phyloP scores from a whole-genome alignment of 2,797 vertebrate genomes.

The Sparus aurata region DNA sequence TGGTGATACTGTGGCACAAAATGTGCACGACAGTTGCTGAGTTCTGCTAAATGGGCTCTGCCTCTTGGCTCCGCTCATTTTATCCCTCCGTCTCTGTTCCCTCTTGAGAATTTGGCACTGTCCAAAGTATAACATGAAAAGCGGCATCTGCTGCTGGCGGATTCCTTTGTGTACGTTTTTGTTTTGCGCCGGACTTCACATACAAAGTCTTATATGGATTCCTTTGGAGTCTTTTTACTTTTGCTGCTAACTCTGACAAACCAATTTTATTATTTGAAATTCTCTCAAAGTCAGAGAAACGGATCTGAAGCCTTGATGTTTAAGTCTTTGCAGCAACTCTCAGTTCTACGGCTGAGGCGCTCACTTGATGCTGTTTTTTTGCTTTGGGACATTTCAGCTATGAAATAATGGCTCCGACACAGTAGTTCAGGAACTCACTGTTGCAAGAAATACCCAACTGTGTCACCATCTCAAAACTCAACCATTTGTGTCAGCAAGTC shows the following conservation, averaged over 20 bases:
- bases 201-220: slow-evolving; percentile 52
- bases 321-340: slow-evolving; percentile 59
- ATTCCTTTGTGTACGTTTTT: slow-evolving; percentile 67
- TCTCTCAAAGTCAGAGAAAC: slow-evolving; percentile 66
- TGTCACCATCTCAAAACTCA: slow-evolving; percentile 52
- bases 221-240: slow-evolving; percentile 57
- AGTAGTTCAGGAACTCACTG: slow-evolving; percentile 50
- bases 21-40: slow-evolving; percentile 36
- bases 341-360: slow-evolving; percentile 59
- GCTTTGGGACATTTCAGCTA: slow-evolving; percentile 64
- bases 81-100: slow-evolving; percentile 27
- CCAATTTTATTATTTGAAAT: slow-evolving; percentile 73
- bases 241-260: slow-evolving; percentile 69
- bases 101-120: slow-evolving; percentile 64
- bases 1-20: slow-evolving; percentile 34
- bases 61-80: slow-evolving; percentile 52
- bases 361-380: slow-evolving; percentile 66
- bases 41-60: slow-evolving; percentile 56
- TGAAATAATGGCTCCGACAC: slow-evolving; percentile 56
- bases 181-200: slow-evolving; percentile 44
- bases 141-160: slow-evolving; percentile 42
- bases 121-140: slow-evolving; percentile 71
- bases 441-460: slow-evolving; percentile 54
- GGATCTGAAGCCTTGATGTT: slow-evolving; percentile 73
- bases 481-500: slow-evolving; percentile 10